Percentiles rank a stretch among this genome's conserved stretches.
These are phyloP conservation scores for Agrotis segetum DNA, from an alignment of 2,888 invertebrate genomes.

Conservation along the genomic window DNA sequence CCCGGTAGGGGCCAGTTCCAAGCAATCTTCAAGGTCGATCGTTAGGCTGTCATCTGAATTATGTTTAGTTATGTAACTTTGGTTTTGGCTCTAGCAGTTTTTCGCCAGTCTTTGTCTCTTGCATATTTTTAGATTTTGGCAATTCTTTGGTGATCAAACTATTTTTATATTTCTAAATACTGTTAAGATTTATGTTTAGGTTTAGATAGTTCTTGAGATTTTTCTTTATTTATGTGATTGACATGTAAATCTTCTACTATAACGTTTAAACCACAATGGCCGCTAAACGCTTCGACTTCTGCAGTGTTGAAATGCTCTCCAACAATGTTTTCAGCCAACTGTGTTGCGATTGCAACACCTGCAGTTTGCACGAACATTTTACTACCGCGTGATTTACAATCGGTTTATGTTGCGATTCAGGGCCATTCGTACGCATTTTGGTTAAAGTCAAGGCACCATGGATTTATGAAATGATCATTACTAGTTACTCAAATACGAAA, in stretches of 20 bases:
- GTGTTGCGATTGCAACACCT: conserved; percentile 33
- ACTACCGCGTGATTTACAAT: conserved; percentile 33
- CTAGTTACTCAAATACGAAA: not conserved
- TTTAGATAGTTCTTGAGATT: not conserved
- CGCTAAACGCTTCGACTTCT: not conserved
- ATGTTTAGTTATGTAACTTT: conserved; percentile 33
- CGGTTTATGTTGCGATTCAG: conserved; percentile 45
- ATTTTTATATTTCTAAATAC: not conserved
- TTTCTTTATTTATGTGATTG: not conserved
- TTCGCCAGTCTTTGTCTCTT: conserved; percentile 15
- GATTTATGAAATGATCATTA: not conserved
- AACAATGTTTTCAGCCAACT: conserved; percentile 39
- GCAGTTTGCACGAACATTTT: conserved; percentile 29
- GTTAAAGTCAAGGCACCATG: conserved; percentile 37
- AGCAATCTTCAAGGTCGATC: conserved; percentile 58
- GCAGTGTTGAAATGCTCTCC: conserved; percentile 20
- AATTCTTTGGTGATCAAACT: conserved; percentile 20
- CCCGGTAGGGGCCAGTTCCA: conserved; percentile 47
- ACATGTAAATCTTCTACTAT: not conserved
- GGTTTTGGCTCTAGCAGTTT: conserved; percentile 37
- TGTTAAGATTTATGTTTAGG: not conserved
- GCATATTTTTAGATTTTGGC: conserved; percentile 38
- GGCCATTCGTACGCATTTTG: conserved; percentile 31
- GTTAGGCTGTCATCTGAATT: conserved; percentile 29
- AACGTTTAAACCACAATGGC: not conserved